Evolutionary conservation across 1,140 invertebrate species (phyloP).

Genomic region (Eupeodes corollae): DNA sequence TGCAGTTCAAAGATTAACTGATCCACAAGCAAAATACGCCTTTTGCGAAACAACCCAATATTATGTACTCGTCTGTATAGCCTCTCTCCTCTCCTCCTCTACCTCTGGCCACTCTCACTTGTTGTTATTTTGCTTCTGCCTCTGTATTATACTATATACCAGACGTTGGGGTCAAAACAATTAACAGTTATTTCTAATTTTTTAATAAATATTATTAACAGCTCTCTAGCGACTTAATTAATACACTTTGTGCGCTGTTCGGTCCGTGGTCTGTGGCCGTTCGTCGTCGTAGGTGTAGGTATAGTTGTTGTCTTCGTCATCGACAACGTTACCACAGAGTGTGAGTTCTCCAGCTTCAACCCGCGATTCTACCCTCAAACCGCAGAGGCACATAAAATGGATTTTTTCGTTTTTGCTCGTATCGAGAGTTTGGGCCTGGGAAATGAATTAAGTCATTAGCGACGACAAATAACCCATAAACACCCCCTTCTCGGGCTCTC

Average conservation of each 20-base stretch:
- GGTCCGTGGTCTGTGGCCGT: no score
- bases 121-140: no score
- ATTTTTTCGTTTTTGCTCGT: no score
- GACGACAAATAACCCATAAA: conserved; percentile 36
- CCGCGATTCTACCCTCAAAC: background rate
- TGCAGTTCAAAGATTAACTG: background rate
- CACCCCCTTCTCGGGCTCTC: background rate
- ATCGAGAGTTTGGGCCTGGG: conserved; percentile 11
- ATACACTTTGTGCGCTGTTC: no score
- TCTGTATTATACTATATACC: no score
- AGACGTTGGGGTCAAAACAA: no score
- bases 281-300: no score
- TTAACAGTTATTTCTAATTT: no score
- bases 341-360: background rate
- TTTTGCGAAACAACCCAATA: background rate
- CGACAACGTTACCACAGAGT: no score
- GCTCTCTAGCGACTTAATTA: no score
- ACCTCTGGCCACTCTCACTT: background rate
- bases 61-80: background rate
- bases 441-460: conserved; percentile 36
- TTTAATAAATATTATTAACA: no score
- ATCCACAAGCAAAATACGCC: background rate
- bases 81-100: background rate
- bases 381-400: background rate
- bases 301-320: no score